Evolutionary conservation across 2,113 vertebrate species (phyloP).

Genomic region (Mustela nigripes): DNA sequence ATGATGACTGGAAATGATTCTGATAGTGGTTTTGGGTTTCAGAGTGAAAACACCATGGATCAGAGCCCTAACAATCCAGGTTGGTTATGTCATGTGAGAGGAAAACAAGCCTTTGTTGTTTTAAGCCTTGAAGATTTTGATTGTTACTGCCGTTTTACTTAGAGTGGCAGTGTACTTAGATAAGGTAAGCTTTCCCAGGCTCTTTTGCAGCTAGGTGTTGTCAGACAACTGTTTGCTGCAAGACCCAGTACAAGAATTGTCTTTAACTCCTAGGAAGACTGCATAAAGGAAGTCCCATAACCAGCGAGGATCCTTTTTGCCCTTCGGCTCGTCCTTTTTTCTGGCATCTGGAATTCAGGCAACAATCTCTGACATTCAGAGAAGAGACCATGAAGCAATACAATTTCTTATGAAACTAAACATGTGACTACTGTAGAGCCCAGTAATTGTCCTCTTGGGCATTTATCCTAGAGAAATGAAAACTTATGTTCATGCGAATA

Average conservation of each 20-base stretch:
- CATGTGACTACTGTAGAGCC: neutral
- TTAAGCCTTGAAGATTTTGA: neutral
- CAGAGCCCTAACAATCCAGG: neutral
- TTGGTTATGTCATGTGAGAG: neutral
- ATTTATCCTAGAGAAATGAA: conserved; percentile 39
- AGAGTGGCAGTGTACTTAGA: neutral
- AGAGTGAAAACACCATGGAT: neutral
- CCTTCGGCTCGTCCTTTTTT: neutral
- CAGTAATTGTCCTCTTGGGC: neutral
- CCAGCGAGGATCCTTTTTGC: neutral
- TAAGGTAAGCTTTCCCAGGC: neutral
- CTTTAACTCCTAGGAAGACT: neutral
- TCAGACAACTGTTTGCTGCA: neutral
- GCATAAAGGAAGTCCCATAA: neutral
- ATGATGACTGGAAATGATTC: neutral
- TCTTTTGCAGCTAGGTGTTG: neutral
- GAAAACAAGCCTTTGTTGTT: neutral
- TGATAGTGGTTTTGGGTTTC: neutral
- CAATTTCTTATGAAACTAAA: neutral
- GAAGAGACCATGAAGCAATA: neutral
- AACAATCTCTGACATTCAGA: neutral
- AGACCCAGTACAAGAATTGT: neutral
- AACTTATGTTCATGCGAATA: neutral
- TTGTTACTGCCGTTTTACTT: conserved; percentile 19
- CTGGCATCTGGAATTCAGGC: conserved; percentile 16